Conservation (phyloP, 2,797 vertebrate species). For the Benthosema pterotum region DNA sequence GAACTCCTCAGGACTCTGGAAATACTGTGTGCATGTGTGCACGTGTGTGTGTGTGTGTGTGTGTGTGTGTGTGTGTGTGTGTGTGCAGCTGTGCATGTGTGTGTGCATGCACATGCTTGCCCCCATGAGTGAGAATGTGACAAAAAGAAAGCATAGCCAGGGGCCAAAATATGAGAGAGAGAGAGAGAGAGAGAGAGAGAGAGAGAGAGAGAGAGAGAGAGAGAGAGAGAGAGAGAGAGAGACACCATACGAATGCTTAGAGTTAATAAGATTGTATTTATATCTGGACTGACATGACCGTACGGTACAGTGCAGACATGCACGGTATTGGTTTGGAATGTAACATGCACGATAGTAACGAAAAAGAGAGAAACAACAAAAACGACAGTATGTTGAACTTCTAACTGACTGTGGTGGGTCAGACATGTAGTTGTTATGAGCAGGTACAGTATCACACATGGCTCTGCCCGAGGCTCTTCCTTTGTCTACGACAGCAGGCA, state of each 20-base stretch:
- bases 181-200: conserved; percentile 3
- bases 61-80: not conserved
- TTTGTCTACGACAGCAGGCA: no score
- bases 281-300: no score
- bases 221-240: conserved; percentile 17
- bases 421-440: no score
- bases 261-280: no score
- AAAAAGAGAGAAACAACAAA: no score
- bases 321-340: no score
- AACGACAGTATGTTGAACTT: no score
- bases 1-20: conserved; percentile 37
- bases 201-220: not conserved
- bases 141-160: conserved; percentile 2
- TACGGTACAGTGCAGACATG: no score
- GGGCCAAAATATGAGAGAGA: conserved; percentile 12
- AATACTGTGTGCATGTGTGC: not conserved
- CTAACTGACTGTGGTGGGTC: no score
- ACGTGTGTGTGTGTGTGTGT: conserved; percentile 18
- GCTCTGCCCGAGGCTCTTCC: no score
- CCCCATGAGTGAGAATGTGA: not conserved
- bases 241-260: no score
- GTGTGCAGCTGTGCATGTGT: not conserved
- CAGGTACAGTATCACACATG: not conserved
- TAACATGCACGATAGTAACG: no score
- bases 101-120: not conserved